A percentile compares a stretch with the other conserved stretches of the same genome.
These are phyloP conservation scores for Craniophora ligustri DNA, from an alignment of 2,888 invertebrate genomes.

Conservation along the genomic window DNA sequence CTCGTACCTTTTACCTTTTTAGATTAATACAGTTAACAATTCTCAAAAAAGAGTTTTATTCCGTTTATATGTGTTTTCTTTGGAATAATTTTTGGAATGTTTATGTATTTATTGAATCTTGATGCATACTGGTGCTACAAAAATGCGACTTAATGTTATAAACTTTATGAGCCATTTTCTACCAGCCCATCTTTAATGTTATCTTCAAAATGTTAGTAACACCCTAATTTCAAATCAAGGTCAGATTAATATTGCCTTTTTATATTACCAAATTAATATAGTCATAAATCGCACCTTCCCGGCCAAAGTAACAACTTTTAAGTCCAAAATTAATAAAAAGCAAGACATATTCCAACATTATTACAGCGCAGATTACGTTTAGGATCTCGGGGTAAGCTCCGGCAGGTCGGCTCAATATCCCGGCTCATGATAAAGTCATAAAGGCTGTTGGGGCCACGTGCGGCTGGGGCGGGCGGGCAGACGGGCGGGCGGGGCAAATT, in stretches of 20 bases:
- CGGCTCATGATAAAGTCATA: conserved; percentile 57
- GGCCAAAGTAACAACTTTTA: conserved; percentile 30
- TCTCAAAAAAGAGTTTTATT: no score
- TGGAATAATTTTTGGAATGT: no score
- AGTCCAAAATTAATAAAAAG: conserved; percentile 51
- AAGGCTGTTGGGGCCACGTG: conserved; percentile 48
- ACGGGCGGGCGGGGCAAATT: conserved; percentile 24
- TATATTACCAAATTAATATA: conserved; percentile 13
- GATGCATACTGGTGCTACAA: no score
- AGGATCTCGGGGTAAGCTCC: conserved; percentile 33
- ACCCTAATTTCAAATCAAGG: neutral
- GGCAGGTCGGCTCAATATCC: conserved; percentile 50
- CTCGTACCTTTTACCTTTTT: no score
- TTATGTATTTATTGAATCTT: no score
- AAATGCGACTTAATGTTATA: no score
- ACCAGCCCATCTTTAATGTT: no score
- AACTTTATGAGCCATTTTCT: no score
- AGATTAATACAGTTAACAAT: no score
- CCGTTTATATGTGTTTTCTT: no score
- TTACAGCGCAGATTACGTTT: conserved; percentile 42
- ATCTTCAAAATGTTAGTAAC: neutral
- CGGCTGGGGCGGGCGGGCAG: conserved; percentile 11
- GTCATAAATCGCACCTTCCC: conserved; percentile 30
- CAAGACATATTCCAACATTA: conserved; percentile 41
- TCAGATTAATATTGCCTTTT: neutral